These are phyloP conservation scores for Hydrotaea cyrtoneurina DNA, from an alignment of 2,888 invertebrate genomes.

Conservation along the genomic window DNA sequence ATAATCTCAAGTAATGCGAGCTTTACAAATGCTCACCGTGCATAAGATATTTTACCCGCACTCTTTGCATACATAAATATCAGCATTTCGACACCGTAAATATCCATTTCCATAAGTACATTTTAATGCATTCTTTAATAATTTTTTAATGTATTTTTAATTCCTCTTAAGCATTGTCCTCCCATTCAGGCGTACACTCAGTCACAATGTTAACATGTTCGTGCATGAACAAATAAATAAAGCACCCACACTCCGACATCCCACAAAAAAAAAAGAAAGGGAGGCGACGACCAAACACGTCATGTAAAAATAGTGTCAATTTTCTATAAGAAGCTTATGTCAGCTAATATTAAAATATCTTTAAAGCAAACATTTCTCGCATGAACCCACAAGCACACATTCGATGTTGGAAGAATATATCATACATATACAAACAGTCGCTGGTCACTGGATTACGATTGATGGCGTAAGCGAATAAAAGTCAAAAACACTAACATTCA, in stretches of 20 bases:
- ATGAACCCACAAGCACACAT: not conserved
- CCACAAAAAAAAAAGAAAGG: not conserved
- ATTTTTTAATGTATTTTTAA: constrained; percentile 26
- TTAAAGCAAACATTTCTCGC: not conserved
- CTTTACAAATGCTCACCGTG: no score
- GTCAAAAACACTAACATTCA: no score
- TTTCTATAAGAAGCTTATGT: constrained; percentile 15
- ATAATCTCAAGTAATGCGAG: no score
- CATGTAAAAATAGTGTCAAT: constrained; percentile 22
- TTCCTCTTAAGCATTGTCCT: not conserved
- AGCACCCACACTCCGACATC: not conserved
- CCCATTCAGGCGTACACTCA: not conserved
- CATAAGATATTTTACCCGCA: not conserved
- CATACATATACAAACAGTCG: not conserved
- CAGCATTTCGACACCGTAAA: no score
- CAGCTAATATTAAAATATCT: constrained; percentile 11
- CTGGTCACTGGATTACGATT: no score
- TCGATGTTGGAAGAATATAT: not conserved
- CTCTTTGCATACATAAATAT: no score
- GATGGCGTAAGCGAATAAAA: no score
- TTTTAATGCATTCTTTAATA: constrained; percentile 24
- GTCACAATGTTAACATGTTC: not conserved
- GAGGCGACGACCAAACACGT: not conserved
- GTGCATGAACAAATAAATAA: constrained; percentile 3
- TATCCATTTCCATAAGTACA: not conserved